Evolutionary conservation across 2,113 vertebrate genomes (phyloP).

Genomic region (Sminthopsis crassicaudata): DNA sequence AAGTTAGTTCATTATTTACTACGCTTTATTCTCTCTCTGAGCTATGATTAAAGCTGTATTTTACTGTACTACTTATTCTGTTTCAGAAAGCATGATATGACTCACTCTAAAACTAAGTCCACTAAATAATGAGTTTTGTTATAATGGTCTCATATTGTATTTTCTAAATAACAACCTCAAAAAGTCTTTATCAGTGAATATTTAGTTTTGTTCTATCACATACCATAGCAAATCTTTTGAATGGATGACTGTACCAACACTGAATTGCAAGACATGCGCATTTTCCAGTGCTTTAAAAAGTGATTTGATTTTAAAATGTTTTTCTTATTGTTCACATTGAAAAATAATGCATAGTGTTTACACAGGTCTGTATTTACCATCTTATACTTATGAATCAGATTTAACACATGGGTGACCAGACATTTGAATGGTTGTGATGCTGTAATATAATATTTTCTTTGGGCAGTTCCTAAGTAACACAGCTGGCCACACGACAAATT

Average conservation of each 20-base stretch:
- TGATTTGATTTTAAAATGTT: conserved; percentile 48
- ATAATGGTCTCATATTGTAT: conserved; percentile 35
- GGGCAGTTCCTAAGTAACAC: background rate
- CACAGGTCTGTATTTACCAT: conserved; percentile 53
- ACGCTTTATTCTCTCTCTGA: background rate
- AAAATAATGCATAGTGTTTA: conserved; percentile 58
- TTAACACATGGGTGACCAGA: conserved; percentile 33
- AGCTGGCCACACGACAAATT: background rate
- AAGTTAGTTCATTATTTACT: background rate
- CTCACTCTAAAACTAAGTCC: background rate
- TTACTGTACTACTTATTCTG: conserved; percentile 1
- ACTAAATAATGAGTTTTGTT: conserved; percentile 13
- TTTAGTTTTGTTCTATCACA: background rate
- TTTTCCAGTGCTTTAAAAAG: conserved; percentile 36
- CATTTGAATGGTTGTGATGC: background rate
- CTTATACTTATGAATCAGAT: conserved; percentile 66
- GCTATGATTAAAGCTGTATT: conserved; percentile 12
- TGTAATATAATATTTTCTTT: conserved; percentile 4
- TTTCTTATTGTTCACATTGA: conserved; percentile 28
- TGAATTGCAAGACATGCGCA: background rate
- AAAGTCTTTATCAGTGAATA: conserved; percentile 20
- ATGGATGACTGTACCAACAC: background rate
- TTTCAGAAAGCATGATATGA: conserved; percentile 20
- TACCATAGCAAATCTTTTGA: background rate
- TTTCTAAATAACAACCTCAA: background rate